These are phyloP conservation scores for Triops longicaudatus DNA, from an alignment of 1,140 invertebrate genomes.

Conservation along the genomic window DNA sequence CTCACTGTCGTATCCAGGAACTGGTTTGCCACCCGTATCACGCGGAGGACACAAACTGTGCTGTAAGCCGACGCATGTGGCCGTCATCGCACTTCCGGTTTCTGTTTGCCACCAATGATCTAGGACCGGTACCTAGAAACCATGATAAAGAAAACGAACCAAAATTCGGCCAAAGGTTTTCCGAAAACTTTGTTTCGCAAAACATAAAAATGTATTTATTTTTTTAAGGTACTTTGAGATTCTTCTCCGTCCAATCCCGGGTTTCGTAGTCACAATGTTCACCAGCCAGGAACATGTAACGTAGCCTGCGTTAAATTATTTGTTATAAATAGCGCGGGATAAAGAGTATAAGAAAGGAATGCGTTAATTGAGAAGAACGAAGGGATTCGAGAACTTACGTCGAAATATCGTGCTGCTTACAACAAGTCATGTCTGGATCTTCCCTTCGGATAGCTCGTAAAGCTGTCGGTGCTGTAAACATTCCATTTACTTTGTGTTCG, in stretches of 20 bases:
- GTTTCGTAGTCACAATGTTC: slow-evolving; percentile 90
- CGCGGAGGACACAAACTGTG: slow-evolving; percentile 52
- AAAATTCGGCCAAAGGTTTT: slow-evolving; percentile 2
- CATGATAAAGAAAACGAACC: slow-evolving; percentile 19
- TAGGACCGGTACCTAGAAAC: slow-evolving; percentile 58
- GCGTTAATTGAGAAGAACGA: background rate
- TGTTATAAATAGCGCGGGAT: background rate
- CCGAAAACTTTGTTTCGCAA: background rate
- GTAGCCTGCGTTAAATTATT: slow-evolving; percentile 47
- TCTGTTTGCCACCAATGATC: slow-evolving; percentile 98
- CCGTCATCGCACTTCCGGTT: slow-evolving; percentile 80
- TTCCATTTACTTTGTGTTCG: slow-evolving; percentile 69
- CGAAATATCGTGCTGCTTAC: slow-evolving; percentile 58
- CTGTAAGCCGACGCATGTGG: slow-evolving; percentile 66
- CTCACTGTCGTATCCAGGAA: slow-evolving; percentile 76
- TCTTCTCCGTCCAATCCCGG: slow-evolving; percentile 70
- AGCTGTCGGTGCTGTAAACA: slow-evolving; percentile 85
- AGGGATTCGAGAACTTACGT: slow-evolving; percentile 42
- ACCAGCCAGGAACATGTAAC: slow-evolving; percentile 77
- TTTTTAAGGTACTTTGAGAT: slow-evolving; percentile 48
- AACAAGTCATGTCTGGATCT: slow-evolving; percentile 57
- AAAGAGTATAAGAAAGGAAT: too few relatives aligned
- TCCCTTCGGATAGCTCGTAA: slow-evolving; percentile 70
- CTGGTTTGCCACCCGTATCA: slow-evolving; percentile 61
- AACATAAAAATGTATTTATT: slow-evolving; percentile 25